Evolutionary conservation across 2,888 invertebrate genomes (phyloP).

Genomic region (Cyrtodaria siliqua): DNA sequence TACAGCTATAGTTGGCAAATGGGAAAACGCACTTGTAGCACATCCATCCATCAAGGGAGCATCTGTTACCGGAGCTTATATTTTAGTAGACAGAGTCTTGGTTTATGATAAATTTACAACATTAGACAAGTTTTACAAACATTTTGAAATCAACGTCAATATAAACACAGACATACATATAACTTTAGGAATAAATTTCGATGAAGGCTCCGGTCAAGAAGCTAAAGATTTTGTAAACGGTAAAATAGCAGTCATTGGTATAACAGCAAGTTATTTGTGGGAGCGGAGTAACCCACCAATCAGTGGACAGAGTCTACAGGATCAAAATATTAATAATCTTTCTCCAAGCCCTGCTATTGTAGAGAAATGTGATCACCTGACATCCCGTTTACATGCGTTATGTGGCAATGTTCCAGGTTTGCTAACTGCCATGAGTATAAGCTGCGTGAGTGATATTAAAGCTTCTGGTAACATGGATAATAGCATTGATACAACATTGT

Average conservation of each 20-base stretch:
- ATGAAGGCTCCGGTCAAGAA: slow-evolving; percentile 34
- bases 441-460: slow-evolving; percentile 66
- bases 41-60: slow-evolving; percentile 11
- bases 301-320: slow-evolving; percentile 1
- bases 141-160: slow-evolving; percentile 13
- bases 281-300: slow-evolving; percentile 37
- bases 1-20: slow-evolving; percentile 39
- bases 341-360: slow-evolving; percentile 4
- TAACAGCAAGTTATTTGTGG: slow-evolving; percentile 15
- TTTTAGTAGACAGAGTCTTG: slow-evolving; percentile 32
- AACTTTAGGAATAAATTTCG: slow-evolving; percentile 41
- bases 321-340: slow-evolving; percentile 16
- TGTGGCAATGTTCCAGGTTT: slow-evolving; percentile 26
- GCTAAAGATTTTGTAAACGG: slow-evolving; percentile 30
- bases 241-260: slow-evolving; percentile 15
- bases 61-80: slow-evolving; percentile 7
- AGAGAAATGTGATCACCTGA: slow-evolving; percentile 28
- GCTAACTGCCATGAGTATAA: slow-evolving; percentile 55
- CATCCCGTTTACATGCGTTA: neutral
- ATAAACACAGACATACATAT: neutral
- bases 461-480: slow-evolving; percentile 36
- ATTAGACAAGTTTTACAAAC: slow-evolving; percentile 6
- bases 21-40: slow-evolving; percentile 31
- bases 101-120: slow-evolving; percentile 12
- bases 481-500: slow-evolving; percentile 30